Evolutionary conservation across 1,140 invertebrate genomes (phyloP).

Genomic region (Nasonia vitripennis): DNA sequence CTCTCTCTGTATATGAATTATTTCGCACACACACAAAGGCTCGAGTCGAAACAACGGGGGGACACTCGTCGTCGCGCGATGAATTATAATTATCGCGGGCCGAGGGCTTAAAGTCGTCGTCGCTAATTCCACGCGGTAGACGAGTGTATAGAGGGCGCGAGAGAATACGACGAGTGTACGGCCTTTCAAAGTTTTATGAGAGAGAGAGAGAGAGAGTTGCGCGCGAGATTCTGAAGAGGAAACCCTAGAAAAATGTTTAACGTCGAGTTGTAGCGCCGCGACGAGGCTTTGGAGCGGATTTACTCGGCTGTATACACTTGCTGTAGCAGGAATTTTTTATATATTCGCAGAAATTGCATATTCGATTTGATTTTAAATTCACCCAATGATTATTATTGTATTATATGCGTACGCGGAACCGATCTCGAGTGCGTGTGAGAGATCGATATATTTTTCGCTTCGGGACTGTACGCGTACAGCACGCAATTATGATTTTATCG

Average conservation of each 20-base stretch:
- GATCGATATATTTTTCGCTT: neutral
- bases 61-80: neutral
- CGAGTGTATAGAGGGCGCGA: neutral
- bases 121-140: neutral
- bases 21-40: too few relatives aligned
- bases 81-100: neutral
- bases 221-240: slow-evolving; percentile 2
- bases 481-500: slow-evolving; percentile 33
- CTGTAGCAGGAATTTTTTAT: too few relatives aligned
- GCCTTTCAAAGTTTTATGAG: slow-evolving; percentile 3
- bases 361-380: too few relatives aligned
- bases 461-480: neutral
- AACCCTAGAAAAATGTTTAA: slow-evolving; percentile 26
- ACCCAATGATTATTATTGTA: too few relatives aligned
- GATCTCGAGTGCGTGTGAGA: neutral
- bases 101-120: neutral
- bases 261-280: slow-evolving; percentile 5
- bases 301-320: neutral
- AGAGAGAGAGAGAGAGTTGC: neutral
- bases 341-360: too few relatives aligned
- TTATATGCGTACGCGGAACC: neutral
- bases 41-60: neutral
- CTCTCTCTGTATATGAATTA: too few relatives aligned
- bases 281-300: slow-evolving; percentile 12
- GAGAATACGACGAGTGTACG: neutral